Evolutionary conservation across 2,888 invertebrate species (phyloP), one percentile per base, ranked within the genome.

Genomic region (Philhelius pedissequus): DNA sequence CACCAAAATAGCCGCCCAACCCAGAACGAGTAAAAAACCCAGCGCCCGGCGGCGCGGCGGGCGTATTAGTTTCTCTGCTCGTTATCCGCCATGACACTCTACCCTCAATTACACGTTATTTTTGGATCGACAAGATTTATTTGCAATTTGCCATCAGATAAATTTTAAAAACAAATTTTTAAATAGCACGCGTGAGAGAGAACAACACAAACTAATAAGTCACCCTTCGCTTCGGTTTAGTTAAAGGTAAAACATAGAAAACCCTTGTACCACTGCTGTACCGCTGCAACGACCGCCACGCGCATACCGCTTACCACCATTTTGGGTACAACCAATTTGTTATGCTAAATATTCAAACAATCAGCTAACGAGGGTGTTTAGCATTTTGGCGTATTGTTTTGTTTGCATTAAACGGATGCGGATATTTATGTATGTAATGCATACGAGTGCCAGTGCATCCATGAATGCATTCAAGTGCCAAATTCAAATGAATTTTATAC

Each of bases 381-480:
- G 73, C 69, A 52, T 76, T 76, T 69, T 66, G 60, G 56, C 52
- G 58, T 54, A 64, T 69, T 76, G 81, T 70, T 80, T 76, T 75
- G 69, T 80, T 80, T 70, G 9, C 32, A 54, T 11, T 32, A 30
- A 15, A 27, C 25, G 27, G 18, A 43, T 62, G 18, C 43, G 38
- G 40, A 62, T 62, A 56, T n/a, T n/a, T n/a, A n/a, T n/a, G n/a
- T n/a, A n/a, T n/a, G n/a, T n/a, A n/a, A n/a, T n/a, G n/a, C n/a
- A n/a, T 52, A 69, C 43, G 64, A 56, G 18, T 30, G 30, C 5
- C 13, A 4, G 3, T 64, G 48, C 48, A 54, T 58, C 48, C 48
- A 30, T 35, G 38, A 50, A 76, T 83, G 83, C 69, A 8, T 79
- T 70, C 64, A 27, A 70, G 56, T 83, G 69, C 64, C 64, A 74